Evolutionary conservation across 2,113 vertebrate genomes (phyloP).

Genomic region (Pardalotus punctatus): DNA sequence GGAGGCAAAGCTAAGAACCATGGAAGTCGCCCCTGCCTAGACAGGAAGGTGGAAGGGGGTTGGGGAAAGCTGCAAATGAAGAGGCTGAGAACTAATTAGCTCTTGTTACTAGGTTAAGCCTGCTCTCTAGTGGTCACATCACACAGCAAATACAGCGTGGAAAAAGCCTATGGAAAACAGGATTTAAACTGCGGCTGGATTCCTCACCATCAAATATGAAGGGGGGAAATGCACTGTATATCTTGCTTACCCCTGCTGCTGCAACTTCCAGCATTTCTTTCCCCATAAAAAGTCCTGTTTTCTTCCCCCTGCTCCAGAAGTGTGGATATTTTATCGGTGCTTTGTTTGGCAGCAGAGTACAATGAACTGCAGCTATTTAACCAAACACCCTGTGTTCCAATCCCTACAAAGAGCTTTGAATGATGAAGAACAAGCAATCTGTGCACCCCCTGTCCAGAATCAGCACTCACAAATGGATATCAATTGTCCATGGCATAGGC

Average conservation of each 20-base stretch:
- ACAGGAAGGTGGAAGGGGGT: conserved; percentile 4
- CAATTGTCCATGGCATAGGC: rapidly evolving
- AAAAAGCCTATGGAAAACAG: neutral
- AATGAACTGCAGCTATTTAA: neutral
- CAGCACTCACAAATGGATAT: neutral
- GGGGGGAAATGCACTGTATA: neutral
- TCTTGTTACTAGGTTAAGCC: conserved; percentile 56
- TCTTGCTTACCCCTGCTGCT: neutral
- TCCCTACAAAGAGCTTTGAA: neutral
- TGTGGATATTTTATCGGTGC: neutral
- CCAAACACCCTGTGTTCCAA: neutral
- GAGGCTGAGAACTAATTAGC: conserved; percentile 41
- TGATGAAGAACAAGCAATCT: neutral
- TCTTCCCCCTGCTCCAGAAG: neutral
- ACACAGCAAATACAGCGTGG: neutral
- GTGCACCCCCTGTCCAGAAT: neutral
- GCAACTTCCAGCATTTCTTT: neutral
- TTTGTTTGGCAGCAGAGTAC: neutral
- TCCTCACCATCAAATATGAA: neutral
- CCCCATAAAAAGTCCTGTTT: neutral
- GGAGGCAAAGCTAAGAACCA: conserved; percentile 67
- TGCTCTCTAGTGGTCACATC: conserved; percentile 75
- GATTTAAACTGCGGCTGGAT: neutral
- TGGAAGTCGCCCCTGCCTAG: conserved; percentile 46
- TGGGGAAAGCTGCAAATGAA: conserved; percentile 21